phyloP scores from a whole-genome alignment of 2,888 invertebrate species.

The Perdita meconis region DNA sequence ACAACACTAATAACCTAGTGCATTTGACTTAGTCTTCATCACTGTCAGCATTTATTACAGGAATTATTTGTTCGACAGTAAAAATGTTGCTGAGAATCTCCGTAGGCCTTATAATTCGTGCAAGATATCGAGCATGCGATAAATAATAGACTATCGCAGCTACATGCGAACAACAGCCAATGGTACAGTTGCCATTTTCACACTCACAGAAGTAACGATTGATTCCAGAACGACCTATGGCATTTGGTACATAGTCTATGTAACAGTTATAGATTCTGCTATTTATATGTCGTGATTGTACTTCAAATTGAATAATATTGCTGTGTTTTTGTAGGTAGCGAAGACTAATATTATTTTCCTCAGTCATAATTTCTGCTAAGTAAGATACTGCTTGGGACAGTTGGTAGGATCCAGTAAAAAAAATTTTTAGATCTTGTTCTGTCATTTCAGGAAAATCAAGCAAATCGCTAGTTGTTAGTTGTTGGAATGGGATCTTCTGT shows the following conservation, averaged over 20 bases:
- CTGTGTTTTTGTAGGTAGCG: constrained; percentile 10
- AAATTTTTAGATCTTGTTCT: constrained; percentile 12
- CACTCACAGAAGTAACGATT: not conserved
- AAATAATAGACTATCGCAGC: not conserved
- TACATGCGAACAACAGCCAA: not conserved
- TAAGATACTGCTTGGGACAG: constrained; percentile 39
- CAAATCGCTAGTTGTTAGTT: not conserved
- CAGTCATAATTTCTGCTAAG: constrained; percentile 42
- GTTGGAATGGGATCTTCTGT: constrained; percentile 9
- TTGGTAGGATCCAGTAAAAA: constrained; percentile 28
- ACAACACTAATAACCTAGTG: no score
- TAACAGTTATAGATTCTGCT: not conserved
- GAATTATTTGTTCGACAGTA: not conserved
- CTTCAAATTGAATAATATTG: constrained; percentile 23
- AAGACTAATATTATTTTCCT: constrained; percentile 20
- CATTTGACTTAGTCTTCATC: not conserved
- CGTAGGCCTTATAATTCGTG: not conserved
- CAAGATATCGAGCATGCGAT: not conserved
- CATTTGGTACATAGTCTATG: not conserved
- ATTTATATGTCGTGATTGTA: constrained; percentile 35
- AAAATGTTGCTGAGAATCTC: not conserved
- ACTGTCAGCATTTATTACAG: not conserved
- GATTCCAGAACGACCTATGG: not conserved
- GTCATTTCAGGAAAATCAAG: constrained; percentile 30
- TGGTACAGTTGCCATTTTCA: not conserved